These are phyloP conservation scores for Micromesistius poutassou DNA, from an alignment of 2,797 vertebrate species.

Conservation along the genomic window DNA sequence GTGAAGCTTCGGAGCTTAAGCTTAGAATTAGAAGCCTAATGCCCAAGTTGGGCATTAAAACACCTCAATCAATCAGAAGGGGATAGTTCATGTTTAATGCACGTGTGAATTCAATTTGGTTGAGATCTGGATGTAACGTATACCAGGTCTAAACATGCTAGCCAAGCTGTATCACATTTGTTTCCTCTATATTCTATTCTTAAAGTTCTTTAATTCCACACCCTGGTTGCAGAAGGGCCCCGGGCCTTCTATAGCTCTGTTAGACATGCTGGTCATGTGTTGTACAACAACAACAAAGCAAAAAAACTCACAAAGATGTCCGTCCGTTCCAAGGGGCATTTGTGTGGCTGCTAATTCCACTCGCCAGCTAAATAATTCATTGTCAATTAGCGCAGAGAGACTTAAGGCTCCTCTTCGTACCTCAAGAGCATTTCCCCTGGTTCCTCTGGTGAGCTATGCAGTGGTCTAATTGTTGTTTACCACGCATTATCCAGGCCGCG, in stretches of 20 bases:
- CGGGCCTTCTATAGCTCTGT: constrained; percentile 7
- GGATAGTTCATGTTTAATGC: not conserved
- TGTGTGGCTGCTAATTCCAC: constrained; percentile 40
- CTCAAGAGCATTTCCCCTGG: constrained; percentile 65
- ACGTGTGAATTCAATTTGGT: not conserved
- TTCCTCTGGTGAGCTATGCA: constrained; percentile 61
- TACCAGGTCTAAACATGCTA: not conserved
- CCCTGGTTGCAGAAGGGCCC: not conserved
- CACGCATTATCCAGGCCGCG: constrained; percentile 49
- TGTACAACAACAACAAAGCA: constrained; percentile 14
- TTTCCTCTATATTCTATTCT: not conserved
- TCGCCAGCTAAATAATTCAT: constrained; percentile 69
- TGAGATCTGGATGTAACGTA: not conserved
- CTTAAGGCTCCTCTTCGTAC: constrained; percentile 54
- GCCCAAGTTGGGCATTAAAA: not conserved
- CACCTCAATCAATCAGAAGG: not conserved
- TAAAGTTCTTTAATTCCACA: not conserved
- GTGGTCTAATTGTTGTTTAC: constrained; percentile 71
- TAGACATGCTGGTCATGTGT: not conserved
- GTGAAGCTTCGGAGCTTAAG: no score
- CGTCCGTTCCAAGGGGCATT: constrained; percentile 37
- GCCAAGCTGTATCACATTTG: not conserved
- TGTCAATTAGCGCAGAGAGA: constrained; percentile 65
- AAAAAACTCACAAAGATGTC: constrained; percentile 35
- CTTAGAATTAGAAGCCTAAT: no score